Percentiles rank a stretch among this genome's conserved stretches.
Conservation (phyloP, 2,113 vertebrate genomes). For the Aplodontia rufa region DNA sequence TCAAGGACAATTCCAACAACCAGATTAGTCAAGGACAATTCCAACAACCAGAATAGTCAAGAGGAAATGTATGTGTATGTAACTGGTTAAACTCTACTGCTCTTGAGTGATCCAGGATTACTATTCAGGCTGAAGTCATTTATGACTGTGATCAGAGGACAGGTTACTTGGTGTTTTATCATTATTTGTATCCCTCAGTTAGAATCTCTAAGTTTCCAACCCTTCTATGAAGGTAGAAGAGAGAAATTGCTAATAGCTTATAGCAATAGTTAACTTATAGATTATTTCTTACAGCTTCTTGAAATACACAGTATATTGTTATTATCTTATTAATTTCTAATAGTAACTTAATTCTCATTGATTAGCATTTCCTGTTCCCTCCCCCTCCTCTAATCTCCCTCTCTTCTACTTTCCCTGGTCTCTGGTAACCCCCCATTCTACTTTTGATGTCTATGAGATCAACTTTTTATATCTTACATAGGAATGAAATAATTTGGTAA, state of each 20-base stretch:
- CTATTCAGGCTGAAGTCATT: neutral
- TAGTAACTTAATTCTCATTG: neutral
- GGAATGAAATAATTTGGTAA: neutral
- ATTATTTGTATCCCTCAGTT: neutral
- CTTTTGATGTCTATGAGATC: neutral
- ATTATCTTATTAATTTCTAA: no score
- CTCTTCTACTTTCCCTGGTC: fast-evolving
- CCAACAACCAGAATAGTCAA: neutral
- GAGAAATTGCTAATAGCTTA: neutral
- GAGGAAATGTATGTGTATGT: neutral
- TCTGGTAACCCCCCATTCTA: neutral
- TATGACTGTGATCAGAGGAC: neutral
- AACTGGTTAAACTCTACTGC: neutral
- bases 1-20: neutral
- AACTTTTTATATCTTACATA: neutral
- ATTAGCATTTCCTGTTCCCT: neutral
- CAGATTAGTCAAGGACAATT: neutral
- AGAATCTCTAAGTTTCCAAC: neutral
- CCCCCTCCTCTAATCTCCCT: fast-evolving
- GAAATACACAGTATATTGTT: neutral
- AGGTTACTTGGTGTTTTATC: neutral
- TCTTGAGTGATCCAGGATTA: neutral
- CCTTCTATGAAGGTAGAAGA: neutral
- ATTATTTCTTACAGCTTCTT: neutral
- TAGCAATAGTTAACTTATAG: no score